A percentile compares a stretch with the other conserved stretches of the same genome.
Evolutionary conservation across 2,888 invertebrate genomes (phyloP).

Genomic region (Coenonympha glycerion): DNA sequence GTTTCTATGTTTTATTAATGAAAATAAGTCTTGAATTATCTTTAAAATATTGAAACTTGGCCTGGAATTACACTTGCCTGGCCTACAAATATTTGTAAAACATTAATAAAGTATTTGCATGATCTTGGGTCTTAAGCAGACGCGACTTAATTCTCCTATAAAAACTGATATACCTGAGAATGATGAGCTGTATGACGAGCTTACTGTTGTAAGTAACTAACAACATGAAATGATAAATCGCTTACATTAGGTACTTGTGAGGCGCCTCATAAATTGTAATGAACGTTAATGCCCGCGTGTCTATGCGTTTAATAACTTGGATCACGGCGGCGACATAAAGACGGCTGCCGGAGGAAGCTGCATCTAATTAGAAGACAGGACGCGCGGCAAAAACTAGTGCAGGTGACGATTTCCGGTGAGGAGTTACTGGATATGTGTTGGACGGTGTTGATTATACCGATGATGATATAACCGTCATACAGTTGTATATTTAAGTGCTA

Average conservation of each 20-base stretch:
- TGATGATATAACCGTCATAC: not conserved
- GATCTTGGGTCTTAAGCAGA: too few relatives aligned
- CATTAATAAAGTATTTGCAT: too few relatives aligned
- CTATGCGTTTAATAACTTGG: not conserved
- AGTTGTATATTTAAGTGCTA: not conserved
- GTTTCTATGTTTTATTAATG: too few relatives aligned
- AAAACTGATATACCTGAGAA: too few relatives aligned
- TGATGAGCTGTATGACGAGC: too few relatives aligned
- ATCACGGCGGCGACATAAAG: constrained; percentile 24
- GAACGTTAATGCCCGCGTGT: not conserved
- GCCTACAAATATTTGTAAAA: too few relatives aligned
- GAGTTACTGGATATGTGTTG: constrained; percentile 22
- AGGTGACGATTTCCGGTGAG: constrained; percentile 29
- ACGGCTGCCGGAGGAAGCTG: constrained; percentile 37
- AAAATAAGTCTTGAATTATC: too few relatives aligned
- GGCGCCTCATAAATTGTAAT: not conserved
- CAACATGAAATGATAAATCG: not conserved
- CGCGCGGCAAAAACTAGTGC: constrained; percentile 44
- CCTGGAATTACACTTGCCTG: too few relatives aligned
- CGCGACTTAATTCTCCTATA: too few relatives aligned
- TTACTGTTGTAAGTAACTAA: too few relatives aligned
- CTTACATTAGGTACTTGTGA: not conserved
- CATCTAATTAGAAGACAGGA: constrained; percentile 53
- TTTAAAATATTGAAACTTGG: too few relatives aligned
- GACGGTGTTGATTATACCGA: not conserved